phyloP scores from a whole-genome alignment of 2,888 invertebrate species.

The Colostygia pectinataria region DNA sequence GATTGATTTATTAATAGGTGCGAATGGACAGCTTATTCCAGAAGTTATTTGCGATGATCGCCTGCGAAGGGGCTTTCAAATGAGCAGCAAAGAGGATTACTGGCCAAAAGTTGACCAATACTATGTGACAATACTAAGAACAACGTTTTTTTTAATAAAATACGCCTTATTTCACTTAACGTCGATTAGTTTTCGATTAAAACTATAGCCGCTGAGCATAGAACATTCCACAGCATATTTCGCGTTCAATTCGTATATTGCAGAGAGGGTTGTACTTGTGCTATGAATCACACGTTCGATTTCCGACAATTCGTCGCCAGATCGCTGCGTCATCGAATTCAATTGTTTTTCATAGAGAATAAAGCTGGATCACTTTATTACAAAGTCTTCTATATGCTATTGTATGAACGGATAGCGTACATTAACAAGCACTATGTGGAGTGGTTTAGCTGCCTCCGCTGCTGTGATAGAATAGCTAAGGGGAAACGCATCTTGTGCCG shows the following conservation, averaged over 20 bases:
- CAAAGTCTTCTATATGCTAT: neutral
- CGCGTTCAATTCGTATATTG: constrained; percentile 6
- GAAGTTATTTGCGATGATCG: no score
- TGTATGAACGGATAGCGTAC: neutral
- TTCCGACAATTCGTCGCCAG: constrained; percentile 14
- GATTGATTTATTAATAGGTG: no score
- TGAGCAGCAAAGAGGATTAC: no score
- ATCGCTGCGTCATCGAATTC: constrained; percentile 3
- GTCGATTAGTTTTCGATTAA: no score
- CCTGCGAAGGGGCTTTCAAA: no score
- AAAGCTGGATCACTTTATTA: constrained; percentile 5
- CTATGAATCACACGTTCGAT: constrained; percentile 26
- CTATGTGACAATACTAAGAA: no score
- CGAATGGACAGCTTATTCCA: no score
- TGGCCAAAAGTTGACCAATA: no score
- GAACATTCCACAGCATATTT: neutral
- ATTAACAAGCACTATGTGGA: neutral
- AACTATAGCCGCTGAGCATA: no score
- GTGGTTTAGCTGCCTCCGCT: neutral
- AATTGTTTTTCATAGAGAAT: constrained; percentile 11
- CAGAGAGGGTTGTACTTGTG: constrained; percentile 14
- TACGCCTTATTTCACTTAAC: no score
- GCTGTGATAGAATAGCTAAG: constrained; percentile 1
- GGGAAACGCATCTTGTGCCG: constrained; percentile 10
- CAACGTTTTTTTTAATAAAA: no score